Evolutionary conservation across 2,113 vertebrate genomes (phyloP).

Genomic region (Chrysochloris asiatica): DNA sequence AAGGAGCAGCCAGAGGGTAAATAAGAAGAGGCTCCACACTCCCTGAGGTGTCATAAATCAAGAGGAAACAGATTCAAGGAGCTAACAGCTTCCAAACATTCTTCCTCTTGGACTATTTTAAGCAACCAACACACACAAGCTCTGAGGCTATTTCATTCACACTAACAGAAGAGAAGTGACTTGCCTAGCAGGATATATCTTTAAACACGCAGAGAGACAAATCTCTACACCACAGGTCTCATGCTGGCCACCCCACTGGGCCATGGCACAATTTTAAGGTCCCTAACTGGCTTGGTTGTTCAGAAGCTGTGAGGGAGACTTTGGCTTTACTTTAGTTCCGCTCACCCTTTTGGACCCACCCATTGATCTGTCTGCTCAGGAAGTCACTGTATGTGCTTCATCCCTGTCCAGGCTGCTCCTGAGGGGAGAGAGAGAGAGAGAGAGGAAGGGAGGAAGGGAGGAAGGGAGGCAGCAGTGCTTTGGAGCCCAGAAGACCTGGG

Average conservation of each 20-base stretch:
- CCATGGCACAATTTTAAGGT: slow-evolving; percentile 21
- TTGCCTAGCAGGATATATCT: neutral
- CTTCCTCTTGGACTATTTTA: slow-evolving; percentile 74
- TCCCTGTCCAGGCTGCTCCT: neutral
- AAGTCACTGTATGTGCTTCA: neutral
- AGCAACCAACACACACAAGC: slow-evolving; percentile 43
- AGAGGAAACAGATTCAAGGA: slow-evolving; percentile 56
- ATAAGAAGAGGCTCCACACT: slow-evolving; percentile 5
- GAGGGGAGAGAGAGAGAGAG: neutral
- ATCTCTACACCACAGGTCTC: neutral
- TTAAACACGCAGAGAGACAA: slow-evolving; percentile 26
- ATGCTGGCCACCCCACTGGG: neutral
- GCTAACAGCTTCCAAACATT: slow-evolving; percentile 65
- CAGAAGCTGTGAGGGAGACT: neutral
- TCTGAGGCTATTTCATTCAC: slow-evolving; percentile 69
- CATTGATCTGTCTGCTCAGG: slow-evolving; percentile 50
- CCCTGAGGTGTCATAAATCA: slow-evolving; percentile 68
- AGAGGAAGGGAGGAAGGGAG: neutral
- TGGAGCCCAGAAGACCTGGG: neutral
- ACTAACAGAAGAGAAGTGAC: neutral
- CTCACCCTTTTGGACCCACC: neutral
- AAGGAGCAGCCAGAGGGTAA: slow-evolving; percentile 58
- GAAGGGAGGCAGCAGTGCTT: neutral
- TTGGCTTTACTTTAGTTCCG: neutral
- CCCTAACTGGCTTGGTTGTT: neutral